Base-by-base conservation (phyloP, 1,140 invertebrate genomes). In the Drosophila pectinifera region DNA sequence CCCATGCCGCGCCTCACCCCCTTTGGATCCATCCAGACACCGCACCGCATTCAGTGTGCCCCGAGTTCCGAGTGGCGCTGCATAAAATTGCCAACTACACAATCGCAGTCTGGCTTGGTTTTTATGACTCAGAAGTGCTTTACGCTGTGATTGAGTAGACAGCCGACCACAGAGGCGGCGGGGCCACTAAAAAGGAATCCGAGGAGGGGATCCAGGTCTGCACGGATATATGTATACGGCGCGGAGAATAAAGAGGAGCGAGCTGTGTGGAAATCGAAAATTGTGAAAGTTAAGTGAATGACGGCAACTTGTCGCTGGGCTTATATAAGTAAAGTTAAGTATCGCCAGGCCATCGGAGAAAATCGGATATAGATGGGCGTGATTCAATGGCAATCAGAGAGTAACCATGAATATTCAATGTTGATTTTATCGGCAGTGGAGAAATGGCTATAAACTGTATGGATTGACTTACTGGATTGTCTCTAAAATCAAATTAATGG, bases 61-160 rank as follows among this genome's bases (percentile, higher is more conserved):
- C 43, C 26, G 14, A 31, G 28, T 31, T 10, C 28, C 28, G 28
- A 67, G 64, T 64, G 59, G 58, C 64, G 72, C 72, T 63, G 72
- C 72, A 73, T 73, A 73, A 73, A 73, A 62, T 62, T 73, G 70
- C 70, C 70, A 74, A 49, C 72, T 68, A 36, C 67, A 70, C 62
- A 70, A 68, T 70, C 67, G 49, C 63, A 62, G 57, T 74, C 72
- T 72, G 46, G 55, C 55, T 57, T 49, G 55, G 43, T 63, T 73
- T 73, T 74, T 63, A 74, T 74, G 72, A 74, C 72, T 74, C 72
- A 74, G 58, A 64, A 74, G 72, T 74, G 69, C 69, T 74, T 73
- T 56, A 20, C 51, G 42, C 57, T 42, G 68, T 73, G 72, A 74
- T 74, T 74, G 72, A 73, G 72, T 73, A 74, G 72, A 63, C 72